phyloP scores from a whole-genome alignment of 1,140 invertebrate species.

The Lasaia peninsularis region DNA sequence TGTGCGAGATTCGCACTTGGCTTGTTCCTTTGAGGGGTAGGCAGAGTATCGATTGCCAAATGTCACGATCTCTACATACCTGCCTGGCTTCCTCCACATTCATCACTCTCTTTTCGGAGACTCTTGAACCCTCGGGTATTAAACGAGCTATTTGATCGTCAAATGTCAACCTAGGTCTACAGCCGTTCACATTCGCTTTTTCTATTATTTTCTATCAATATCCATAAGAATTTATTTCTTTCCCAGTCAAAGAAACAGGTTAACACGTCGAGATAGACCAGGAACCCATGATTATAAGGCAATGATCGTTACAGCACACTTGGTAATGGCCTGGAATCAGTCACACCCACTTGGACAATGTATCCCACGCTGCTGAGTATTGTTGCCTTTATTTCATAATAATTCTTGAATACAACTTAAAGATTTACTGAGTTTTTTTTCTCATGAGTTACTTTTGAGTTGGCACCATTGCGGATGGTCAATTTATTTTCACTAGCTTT shows the following conservation, averaged over 20 bases:
- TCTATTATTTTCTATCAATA: not conserved
- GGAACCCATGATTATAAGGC: slow-evolving; percentile 52
- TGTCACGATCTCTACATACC: no score
- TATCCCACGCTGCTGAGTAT: slow-evolving; percentile 37
- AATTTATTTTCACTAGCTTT: no score
- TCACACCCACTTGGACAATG: slow-evolving; percentile 44
- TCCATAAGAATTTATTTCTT: not conserved
- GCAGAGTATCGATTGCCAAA: no score
- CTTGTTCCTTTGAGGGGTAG: no score
- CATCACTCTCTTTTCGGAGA: no score
- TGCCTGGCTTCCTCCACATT: no score
- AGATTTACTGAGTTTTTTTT: slow-evolving; percentile 11
- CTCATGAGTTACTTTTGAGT: slow-evolving; percentile 3
- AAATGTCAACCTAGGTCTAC: no score
- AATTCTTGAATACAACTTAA: slow-evolving; percentile 1
- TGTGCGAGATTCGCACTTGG: no score
- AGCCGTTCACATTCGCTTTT: not conserved
- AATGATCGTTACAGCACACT: slow-evolving; percentile 47
- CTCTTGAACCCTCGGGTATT: no score
- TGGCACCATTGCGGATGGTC: no score
- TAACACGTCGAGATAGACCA: slow-evolving; percentile 30
- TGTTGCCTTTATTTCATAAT: slow-evolving; percentile 19
- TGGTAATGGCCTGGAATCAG: slow-evolving; percentile 42
- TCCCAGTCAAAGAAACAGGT: slow-evolving; percentile 2
- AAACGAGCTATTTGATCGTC: no score